A percentile compares a stretch with the other conserved stretches of the same genome.
Evolutionary conservation across 1,140 invertebrate species (phyloP).

Genomic region (Bicyclus anynana): DNA sequence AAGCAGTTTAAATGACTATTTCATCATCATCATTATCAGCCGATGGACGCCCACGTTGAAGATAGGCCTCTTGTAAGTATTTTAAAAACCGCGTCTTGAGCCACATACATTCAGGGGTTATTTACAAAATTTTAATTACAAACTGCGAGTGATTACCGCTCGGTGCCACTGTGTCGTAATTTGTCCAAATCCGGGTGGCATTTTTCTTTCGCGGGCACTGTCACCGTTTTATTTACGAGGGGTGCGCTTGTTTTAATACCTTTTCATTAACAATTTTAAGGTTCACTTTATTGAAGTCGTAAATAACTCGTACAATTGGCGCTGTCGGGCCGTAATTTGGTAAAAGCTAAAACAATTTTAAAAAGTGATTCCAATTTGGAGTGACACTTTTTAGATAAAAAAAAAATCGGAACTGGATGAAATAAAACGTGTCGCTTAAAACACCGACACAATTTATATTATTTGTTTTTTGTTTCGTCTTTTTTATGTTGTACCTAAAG

Average conservation of each 20-base stretch:
- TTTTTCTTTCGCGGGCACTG: conserved; percentile 65
- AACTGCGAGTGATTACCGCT: conserved; percentile 20
- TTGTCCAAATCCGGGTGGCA: conserved; percentile 63
- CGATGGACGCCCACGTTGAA: no score
- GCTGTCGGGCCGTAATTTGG: conserved; percentile 52
- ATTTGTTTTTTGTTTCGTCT: not conserved
- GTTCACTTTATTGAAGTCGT: conserved; percentile 72
- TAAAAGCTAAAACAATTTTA: conserved; percentile 47
- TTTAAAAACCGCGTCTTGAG: no score
- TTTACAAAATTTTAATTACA: conserved; percentile 16
- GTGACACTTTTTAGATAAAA: conserved; percentile 15
- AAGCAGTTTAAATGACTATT: no score
- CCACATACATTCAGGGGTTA: no score
- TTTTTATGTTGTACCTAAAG: no score
- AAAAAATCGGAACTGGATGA: conserved; percentile 1
- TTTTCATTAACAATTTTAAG: conserved; percentile 77
- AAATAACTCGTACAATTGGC: conserved; percentile 65
- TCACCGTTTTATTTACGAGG: conserved; percentile 71
- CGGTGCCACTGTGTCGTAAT: conserved; percentile 39
- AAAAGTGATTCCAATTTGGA: conserved; percentile 15
- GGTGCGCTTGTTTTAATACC: conserved; percentile 69
- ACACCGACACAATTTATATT: not conserved
- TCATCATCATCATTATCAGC: no score
- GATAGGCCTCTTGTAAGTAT: no score
- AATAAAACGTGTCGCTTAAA: not conserved